phyloP scores from a whole-genome alignment of 2,888 invertebrate genomes.

The Cryptus armator region DNA sequence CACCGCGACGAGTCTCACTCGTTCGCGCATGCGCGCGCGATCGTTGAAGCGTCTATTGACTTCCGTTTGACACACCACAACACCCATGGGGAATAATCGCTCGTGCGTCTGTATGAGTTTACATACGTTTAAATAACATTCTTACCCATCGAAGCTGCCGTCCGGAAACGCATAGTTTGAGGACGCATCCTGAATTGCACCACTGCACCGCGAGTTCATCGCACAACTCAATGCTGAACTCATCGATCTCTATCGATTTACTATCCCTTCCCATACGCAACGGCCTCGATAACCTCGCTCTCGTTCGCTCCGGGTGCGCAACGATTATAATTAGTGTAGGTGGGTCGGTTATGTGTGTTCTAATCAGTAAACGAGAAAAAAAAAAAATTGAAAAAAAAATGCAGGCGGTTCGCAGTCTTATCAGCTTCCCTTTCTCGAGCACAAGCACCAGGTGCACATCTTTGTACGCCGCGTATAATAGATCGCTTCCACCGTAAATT shows the following conservation, averaged over 20 bases:
- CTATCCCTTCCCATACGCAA: conserved; percentile 47
- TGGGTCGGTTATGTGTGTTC: conserved; percentile 45
- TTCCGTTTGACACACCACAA: conserved; percentile 48
- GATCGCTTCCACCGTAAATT: not conserved
- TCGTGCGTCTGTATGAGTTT: not conserved
- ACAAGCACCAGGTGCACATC: conserved; percentile 2
- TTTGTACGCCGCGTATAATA: not conserved
- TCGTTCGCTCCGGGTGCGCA: conserved; percentile 60
- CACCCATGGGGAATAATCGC: not conserved
- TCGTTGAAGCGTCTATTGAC: conserved; percentile 54
- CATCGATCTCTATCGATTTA: conserved; percentile 59
- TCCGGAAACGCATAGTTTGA: conserved; percentile 23
- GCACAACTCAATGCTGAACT: conserved; percentile 49
- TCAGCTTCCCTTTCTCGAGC: conserved; percentile 33
- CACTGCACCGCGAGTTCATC: conserved; percentile 35
- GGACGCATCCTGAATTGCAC: conserved; percentile 5
- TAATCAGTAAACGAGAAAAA: conserved; percentile 23
- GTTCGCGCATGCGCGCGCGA: not conserved
- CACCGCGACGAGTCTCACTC: conserved; percentile 15
- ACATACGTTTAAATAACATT: not conserved
- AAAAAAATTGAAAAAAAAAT: not conserved
- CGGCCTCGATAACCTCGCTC: conserved; percentile 66
- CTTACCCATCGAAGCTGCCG: not conserved
- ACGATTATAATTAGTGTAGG: conserved; percentile 64
- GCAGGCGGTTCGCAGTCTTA: conserved; percentile 1